Percentiles rank a stretch among this genome's conserved stretches.
These are phyloP conservation scores for Pseudococcus viburni DNA, from an alignment of 2,888 invertebrate genomes.

Conservation along the genomic window DNA sequence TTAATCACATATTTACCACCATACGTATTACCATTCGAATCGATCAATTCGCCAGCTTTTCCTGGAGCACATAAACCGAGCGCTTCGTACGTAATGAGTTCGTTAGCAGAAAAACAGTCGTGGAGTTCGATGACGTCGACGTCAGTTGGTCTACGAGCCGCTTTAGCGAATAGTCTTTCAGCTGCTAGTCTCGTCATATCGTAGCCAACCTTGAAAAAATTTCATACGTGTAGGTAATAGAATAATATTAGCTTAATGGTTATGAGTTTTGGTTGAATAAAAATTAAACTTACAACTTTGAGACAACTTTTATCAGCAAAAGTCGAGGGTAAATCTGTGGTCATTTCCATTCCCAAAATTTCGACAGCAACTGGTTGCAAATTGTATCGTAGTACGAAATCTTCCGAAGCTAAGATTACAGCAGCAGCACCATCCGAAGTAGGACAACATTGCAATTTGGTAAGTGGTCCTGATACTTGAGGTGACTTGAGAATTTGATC, in stretches of 20 bases:
- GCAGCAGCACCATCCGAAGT: constrained; percentile 99
- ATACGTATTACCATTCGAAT: constrained; percentile 96
- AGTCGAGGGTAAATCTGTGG: constrained; percentile 89
- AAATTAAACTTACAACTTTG: constrained; percentile 75
- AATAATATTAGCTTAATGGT: not conserved
- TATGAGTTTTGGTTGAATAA: not conserved
- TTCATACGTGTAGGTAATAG: not conserved
- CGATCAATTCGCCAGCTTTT: constrained; percentile 91
- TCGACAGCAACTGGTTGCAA: constrained; percentile 92
- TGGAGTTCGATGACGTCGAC: constrained; percentile 96
- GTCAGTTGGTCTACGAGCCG: constrained; percentile 83
- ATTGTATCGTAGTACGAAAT: constrained; percentile 87
- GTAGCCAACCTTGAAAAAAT: constrained; percentile 79
- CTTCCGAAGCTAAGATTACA: constrained; percentile 90
- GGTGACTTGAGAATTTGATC: constrained; percentile 92
- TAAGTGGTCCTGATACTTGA: constrained; percentile 91
- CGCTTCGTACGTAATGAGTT: constrained; percentile 97
- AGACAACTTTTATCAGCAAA: constrained; percentile 87
- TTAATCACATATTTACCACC: constrained; percentile 98
- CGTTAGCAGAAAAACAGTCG: constrained; percentile 98
- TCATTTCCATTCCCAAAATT: constrained; percentile 97
- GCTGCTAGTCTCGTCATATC: constrained; percentile 94
- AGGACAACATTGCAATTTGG: constrained; percentile 97
- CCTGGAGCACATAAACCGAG: constrained; percentile 92
- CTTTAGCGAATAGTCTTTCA: constrained; percentile 81